Conservation (phyloP, 2,113 vertebrate genomes). For the Plestiodon gilberti region DNA sequence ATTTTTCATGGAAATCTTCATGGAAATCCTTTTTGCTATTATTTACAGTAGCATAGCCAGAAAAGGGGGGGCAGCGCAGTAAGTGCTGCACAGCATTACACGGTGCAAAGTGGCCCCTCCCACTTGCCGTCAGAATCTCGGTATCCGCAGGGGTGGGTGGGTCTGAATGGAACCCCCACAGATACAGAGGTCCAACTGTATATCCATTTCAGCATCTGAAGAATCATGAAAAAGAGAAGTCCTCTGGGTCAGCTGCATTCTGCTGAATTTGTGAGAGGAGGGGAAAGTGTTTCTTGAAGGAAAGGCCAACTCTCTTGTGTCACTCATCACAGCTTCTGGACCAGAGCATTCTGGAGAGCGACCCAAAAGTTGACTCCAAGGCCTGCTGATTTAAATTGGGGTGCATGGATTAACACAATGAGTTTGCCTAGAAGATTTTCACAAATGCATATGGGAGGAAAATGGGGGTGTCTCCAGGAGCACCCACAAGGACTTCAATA, state of each 20-base stretch:
- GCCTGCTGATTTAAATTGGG: neutral
- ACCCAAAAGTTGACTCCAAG: neutral
- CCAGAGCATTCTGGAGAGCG: neutral
- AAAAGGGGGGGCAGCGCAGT: no score
- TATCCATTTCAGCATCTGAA: neutral
- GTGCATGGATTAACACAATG: neutral
- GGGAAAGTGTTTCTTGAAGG: neutral
- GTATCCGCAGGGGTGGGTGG: no score
- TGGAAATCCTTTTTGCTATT: slow-evolving; percentile 1
- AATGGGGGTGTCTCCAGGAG: neutral
- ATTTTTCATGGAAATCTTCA: no score
- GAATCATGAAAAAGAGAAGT: neutral
- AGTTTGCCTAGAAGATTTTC: neutral
- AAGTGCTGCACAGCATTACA: no score
- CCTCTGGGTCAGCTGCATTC: neutral
- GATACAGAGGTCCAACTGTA: no score
- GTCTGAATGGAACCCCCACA: no score
- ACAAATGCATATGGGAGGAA: neutral
- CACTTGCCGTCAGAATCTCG: no score
- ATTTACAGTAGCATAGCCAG: no score
- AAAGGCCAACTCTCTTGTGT: neutral
- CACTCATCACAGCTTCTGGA: neutral
- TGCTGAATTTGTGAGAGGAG: no score
- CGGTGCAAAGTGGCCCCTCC: no score
- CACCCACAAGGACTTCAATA: slow-evolving; percentile 25